phyloP scores from a whole-genome alignment of 2,888 invertebrate genomes.

The Microctonus hyperodae region DNA sequence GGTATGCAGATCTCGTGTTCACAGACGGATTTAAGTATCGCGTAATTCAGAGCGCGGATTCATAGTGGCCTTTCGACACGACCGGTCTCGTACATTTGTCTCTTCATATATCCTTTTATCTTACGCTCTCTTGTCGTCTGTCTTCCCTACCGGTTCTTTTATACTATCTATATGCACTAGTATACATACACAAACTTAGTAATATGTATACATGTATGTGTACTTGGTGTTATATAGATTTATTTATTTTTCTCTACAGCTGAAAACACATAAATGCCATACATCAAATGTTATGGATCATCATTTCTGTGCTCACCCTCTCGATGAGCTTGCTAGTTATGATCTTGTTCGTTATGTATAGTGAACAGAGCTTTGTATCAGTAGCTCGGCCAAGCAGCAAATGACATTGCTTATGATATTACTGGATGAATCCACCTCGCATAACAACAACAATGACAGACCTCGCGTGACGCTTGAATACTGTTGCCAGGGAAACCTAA shows the following conservation, averaged over 20 bases:
- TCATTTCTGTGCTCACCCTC: slow-evolving; percentile 9
- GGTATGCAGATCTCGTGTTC: slow-evolving; percentile 56
- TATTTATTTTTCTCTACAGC: slow-evolving; percentile 20
- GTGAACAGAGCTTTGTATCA: slow-evolving; percentile 12
- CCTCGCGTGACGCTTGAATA: neutral
- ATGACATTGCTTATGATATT: slow-evolving; percentile 31
- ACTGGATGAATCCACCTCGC: neutral
- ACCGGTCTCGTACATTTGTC: slow-evolving; percentile 35
- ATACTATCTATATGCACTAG: neutral
- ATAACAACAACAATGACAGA: neutral
- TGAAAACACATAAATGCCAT: slow-evolving; percentile 12
- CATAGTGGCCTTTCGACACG: slow-evolving; percentile 35
- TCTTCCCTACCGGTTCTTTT: slow-evolving; percentile 27
- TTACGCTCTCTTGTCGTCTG: slow-evolving; percentile 22
- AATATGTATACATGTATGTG: no score
- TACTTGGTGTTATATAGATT: neutral
- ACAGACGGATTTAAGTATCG: slow-evolving; percentile 51
- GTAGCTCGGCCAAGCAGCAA: slow-evolving; percentile 31
- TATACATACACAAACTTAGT: neutral
- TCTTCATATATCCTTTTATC: slow-evolving; percentile 28
- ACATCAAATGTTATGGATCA: slow-evolving; percentile 18
- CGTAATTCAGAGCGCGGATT: slow-evolving; percentile 50
- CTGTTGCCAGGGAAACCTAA: slow-evolving; percentile 1
- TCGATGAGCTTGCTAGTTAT: slow-evolving; percentile 24
- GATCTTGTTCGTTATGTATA: neutral